Percentiles rank a stretch among this genome's conserved stretches.
phyloP scores from a whole-genome alignment of 2,113 vertebrate genomes.

The Cynocephalus volans region DNA sequence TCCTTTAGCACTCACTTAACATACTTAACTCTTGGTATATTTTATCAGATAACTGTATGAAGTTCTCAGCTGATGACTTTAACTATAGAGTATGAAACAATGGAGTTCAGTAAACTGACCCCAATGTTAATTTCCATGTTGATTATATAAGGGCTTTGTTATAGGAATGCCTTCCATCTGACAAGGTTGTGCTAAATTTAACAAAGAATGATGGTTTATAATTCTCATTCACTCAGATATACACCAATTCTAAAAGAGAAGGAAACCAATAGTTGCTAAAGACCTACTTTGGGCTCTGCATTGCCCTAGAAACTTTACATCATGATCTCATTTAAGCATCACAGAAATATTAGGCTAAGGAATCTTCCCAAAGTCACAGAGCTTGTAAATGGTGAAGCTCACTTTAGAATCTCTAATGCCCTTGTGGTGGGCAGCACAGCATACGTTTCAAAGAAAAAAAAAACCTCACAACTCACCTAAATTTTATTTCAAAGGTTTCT shows the following conservation, averaged over 20 bases:
- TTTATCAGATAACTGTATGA: constrained; percentile 36
- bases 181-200: constrained; percentile 5
- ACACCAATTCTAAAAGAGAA: background rate
- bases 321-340: background rate
- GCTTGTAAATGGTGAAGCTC: constrained; percentile 42
- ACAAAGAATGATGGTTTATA: background rate
- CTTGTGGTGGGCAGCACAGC: background rate
- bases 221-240: background rate
- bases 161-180: constrained; percentile 41
- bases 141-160: constrained; percentile 24
- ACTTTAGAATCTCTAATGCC: constrained; percentile 22
- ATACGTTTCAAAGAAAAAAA: background rate
- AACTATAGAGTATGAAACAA: background rate
- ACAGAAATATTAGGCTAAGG: constrained; percentile 35
- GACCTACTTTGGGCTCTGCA: background rate
- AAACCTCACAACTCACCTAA: background rate
- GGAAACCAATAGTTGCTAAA: background rate
- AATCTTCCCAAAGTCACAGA: background rate
- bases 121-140: constrained; percentile 32
- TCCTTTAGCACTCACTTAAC: constrained; percentile 3
- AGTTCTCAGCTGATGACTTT: constrained; percentile 6
- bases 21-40: background rate
- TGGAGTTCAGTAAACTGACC: constrained; percentile 42
- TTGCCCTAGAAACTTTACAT: constrained; percentile 25
- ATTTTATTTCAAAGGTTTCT: constrained; percentile 49